Conservation (phyloP, 2,113 vertebrate genomes). For the Morphnarchus princeps region DNA sequence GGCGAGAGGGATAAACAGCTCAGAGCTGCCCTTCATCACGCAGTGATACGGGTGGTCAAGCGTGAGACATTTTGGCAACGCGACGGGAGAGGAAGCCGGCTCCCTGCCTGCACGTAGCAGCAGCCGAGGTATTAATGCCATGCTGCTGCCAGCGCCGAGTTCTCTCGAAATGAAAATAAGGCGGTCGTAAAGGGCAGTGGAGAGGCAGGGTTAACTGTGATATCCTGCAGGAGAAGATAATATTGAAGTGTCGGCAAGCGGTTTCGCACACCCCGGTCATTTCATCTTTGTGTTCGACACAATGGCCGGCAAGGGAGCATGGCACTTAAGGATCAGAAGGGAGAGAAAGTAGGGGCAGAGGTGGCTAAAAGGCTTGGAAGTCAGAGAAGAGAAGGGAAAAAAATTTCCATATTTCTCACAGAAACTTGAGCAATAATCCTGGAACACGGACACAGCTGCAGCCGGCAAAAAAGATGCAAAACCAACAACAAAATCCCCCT, state of each 20-base stretch:
- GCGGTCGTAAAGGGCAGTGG: background rate
- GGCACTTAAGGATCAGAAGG: background rate
- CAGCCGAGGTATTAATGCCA: background rate
- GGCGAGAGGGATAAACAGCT: background rate
- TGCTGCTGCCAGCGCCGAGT: accelerated
- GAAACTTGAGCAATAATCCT: background rate
- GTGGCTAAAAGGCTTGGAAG: background rate
- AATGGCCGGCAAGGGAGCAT: background rate
- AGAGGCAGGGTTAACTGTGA: background rate
- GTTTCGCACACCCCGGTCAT: background rate
- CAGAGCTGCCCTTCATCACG: background rate
- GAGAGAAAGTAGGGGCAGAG: background rate
- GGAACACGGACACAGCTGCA: background rate
- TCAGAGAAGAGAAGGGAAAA: background rate
- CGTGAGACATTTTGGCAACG: accelerated
- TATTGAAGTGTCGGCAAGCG: background rate
- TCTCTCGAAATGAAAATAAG: conserved; percentile 7
- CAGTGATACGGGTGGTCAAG: background rate
- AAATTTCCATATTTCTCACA: background rate
- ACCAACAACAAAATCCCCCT: background rate
- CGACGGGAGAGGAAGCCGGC: background rate
- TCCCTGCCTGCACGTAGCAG: background rate
- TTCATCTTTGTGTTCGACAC: background rate
- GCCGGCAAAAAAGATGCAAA: background rate
- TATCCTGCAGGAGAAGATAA: conserved; percentile 26